Evolutionary conservation across 2,888 invertebrate genomes (phyloP), one percentile per base, ranked within the genome.

Genomic region (Cheilosia vulpina): DNA sequence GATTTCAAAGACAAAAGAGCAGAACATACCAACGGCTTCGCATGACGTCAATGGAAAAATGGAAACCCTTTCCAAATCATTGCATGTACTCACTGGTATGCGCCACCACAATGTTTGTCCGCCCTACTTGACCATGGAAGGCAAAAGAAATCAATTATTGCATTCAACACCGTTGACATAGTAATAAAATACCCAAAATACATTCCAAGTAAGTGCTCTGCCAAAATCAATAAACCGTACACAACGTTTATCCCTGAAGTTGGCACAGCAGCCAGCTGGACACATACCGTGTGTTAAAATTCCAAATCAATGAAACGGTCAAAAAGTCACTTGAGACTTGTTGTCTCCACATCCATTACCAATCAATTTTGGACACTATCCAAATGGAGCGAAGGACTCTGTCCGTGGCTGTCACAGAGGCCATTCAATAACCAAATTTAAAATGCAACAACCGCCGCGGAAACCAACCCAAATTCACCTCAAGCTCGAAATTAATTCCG

Each of bases 161-260:
- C 11, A 24, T 13, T 21, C 11, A 21, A 24, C 50, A 66, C n/a
- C 41, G 15, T 62, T 69, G 62, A 68, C 45, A 68, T 24, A 62
- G 69, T 62, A 45, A 69, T 68, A 77, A 69, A 69, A 68, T 62
- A 21, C n/a, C 52, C 11, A 53, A 69, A 78, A 41, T 63, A 63
- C 69, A 63, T 57, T 31, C 31, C 50, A n/a, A 15, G 27, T 11
- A 31, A 68, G 52, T 9, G 34, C 41, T 45, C 34, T 68, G 71
- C 78, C 78, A 78, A 71, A 78, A 78, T 78, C 78, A 71, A 78
- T 78, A 63, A 47, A 31, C 15, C 19, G 15, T 24, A 66, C 38
- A 66, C 24, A 31, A 43, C 15, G 19, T 31, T 21, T 21, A 43
- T 2, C 6, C 6, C 17, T 21, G 68, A 6, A 47, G n/a, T 55